Base-by-base conservation (phyloP, 1,140 invertebrate species). In the Globodera rostochiensis region DNA sequence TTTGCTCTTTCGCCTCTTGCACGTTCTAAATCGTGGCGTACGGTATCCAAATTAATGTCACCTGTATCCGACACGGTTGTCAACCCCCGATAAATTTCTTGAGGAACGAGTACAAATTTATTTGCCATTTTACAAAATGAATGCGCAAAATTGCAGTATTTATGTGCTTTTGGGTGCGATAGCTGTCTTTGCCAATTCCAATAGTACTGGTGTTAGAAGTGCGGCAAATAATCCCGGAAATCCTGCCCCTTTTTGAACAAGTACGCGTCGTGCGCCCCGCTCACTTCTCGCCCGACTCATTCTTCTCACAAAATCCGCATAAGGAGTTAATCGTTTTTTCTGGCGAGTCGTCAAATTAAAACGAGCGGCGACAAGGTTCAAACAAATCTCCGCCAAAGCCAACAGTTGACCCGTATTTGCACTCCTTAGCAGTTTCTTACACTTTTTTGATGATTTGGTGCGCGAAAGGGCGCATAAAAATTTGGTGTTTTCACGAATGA, bases 331-430 rank as follows among this genome's bases (percentile, higher is more conserved):
- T 45, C 76, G 69, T 78, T 75, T 73, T 78, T 15, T 60, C 53
- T 78, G 76, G 6, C 69, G 60, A 6, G 60, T 78, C 4, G 71
- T 78, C 25, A 78, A 47, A 36, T 36, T n/a, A 47, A 78, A 73
- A 2, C 76, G 76, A 0, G 60, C 25, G 45, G 64, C 46, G 4
- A 78, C 25, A 45, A 78, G 21, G 75, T 78, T 78, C 13, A 77
- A 67, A 77, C 57, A 60, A 77, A 77, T 77, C 74, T 77, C 75
- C 9, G 36, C 75, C 21, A 77, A 9, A 25, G 75, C n/a, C 11
- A 77, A 45, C 19, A 77, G 25, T 11, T 77, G 53, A 8, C 15
- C 19, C 7, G 75, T 77, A n/a, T 47, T 77, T 21, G 75, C 75
- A 46, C 15, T 47, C 13, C 45, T 25, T 78, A 78, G 4, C 13